A percentile compares a stretch with the other conserved stretches of the same genome.
These are phyloP conservation scores for Nomada lathburiana DNA, from an alignment of 2,888 invertebrate genomes.

Conservation along the genomic window DNA sequence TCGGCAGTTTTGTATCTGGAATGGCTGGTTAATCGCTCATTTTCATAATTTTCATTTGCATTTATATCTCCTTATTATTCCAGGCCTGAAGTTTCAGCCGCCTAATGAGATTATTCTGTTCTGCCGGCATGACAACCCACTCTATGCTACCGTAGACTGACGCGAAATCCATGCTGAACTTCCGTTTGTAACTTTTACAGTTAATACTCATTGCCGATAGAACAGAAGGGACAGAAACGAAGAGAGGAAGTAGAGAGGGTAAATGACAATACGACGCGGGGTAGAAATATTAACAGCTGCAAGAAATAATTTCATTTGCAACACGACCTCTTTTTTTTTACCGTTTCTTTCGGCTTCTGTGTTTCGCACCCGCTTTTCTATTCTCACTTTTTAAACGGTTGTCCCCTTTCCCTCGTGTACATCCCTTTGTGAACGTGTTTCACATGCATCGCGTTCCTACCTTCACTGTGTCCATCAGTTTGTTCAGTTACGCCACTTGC, in stretches of 20 bases:
- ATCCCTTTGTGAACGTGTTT: slow-evolving; percentile 12
- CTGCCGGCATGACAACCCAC: slow-evolving; percentile 65
- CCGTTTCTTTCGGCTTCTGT: background rate
- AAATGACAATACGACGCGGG: slow-evolving; percentile 26
- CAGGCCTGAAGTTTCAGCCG: slow-evolving; percentile 57
- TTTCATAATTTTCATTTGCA: slow-evolving; percentile 75
- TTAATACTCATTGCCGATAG: slow-evolving; percentile 57
- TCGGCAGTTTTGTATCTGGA: slow-evolving; percentile 58
- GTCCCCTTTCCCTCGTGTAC: background rate
- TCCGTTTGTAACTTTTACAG: slow-evolving; percentile 58
- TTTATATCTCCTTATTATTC: slow-evolving; percentile 74
- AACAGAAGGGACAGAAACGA: no score
- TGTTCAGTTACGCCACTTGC: background rate
- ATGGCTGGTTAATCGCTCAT: slow-evolving; percentile 66
- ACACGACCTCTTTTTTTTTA: background rate
- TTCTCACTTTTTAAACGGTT: slow-evolving; percentile 4
- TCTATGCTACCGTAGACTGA: slow-evolving; percentile 52
- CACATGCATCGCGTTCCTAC: background rate
- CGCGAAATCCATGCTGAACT: slow-evolving; percentile 55
- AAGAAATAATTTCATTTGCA: slow-evolving; percentile 15
- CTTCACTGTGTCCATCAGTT: background rate
- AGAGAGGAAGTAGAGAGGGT: background rate
- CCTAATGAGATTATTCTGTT: slow-evolving; percentile 68
- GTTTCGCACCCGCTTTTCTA: background rate
- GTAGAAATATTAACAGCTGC: slow-evolving; percentile 38